These are phyloP conservation scores for Yponomeuta evonymella DNA, from an alignment of 2,888 invertebrate genomes.

Conservation along the genomic window DNA sequence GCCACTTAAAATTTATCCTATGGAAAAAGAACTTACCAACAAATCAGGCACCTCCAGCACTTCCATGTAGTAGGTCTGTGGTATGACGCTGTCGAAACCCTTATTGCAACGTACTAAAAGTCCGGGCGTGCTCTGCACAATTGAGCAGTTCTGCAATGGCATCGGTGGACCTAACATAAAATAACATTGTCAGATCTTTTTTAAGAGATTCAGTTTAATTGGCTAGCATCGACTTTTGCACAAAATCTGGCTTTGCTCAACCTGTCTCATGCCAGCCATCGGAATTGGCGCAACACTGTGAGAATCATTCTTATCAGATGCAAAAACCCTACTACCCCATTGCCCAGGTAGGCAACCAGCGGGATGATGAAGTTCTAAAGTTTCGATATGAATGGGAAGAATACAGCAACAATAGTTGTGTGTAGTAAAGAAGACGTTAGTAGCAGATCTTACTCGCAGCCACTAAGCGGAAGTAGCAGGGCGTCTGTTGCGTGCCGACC, in stretches of 20 bases:
- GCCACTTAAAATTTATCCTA: too few species aligned
- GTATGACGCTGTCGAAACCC: slow-evolving; percentile 90
- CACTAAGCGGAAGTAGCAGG: slow-evolving; percentile 89
- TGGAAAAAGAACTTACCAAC: slow-evolving; percentile 35
- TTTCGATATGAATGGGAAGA: too few species aligned
- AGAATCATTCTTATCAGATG: too few species aligned
- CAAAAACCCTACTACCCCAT: too few species aligned
- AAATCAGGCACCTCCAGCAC: slow-evolving; percentile 82
- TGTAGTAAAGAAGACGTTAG: neutral
- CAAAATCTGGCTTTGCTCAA: too few species aligned
- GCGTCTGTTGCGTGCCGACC: slow-evolving; percentile 85
- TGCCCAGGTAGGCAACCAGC: too few species aligned
- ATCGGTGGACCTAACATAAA: slow-evolving; percentile 84
- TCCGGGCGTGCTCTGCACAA: slow-evolving; percentile 80
- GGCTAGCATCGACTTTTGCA: too few species aligned
- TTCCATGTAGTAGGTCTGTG: slow-evolving; percentile 88
- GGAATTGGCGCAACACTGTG: too few species aligned
- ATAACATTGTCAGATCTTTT: neutral
- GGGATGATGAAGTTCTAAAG: too few species aligned
- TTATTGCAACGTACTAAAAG: slow-evolving; percentile 86
- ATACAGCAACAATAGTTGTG: too few species aligned
- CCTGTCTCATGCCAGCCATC: too few species aligned
- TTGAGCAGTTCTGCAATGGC: slow-evolving; percentile 88
- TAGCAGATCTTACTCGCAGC: slow-evolving; percentile 81
- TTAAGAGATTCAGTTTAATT: too few species aligned